These are phyloP conservation scores for Xerus rutilus DNA, from an alignment of 2,797 vertebrate species.

Conservation along the genomic window DNA sequence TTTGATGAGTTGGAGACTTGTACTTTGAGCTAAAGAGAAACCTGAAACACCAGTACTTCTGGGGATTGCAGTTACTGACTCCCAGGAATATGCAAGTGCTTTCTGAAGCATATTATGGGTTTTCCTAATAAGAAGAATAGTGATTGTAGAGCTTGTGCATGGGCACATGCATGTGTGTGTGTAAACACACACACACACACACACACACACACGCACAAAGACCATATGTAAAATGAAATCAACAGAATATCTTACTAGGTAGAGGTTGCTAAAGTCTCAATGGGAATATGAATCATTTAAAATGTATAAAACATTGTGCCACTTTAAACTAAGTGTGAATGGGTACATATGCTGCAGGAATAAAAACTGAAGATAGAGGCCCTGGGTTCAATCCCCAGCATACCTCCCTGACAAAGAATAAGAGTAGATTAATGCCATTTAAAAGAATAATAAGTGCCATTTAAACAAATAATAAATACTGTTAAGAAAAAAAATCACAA, in stretches of 20 bases:
- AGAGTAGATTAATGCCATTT: neutral
- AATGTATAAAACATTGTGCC: neutral
- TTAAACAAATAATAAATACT: neutral
- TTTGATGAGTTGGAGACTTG: neutral
- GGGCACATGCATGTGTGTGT: too few species aligned
- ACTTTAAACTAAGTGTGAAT: neutral
- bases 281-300: neutral
- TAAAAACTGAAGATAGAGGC: neutral
- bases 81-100: neutral
- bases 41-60: neutral
- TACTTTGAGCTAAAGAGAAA: neutral
- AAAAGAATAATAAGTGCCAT: neutral
- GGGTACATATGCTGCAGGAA: neutral
- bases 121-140: neutral
- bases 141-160: neutral
- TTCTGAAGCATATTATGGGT: neutral
- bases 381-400: neutral
- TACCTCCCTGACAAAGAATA: neutral
- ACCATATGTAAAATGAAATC: neutral
- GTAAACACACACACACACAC: too few species aligned
- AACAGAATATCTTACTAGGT: neutral
- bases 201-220: neutral
- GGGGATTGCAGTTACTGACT: neutral
- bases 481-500: constrained; percentile 33
- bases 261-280: neutral